Percentiles rank a stretch among this genome's conserved stretches.
Conservation (phyloP, 2,113 vertebrate species). For the Melospiza georgiana region DNA sequence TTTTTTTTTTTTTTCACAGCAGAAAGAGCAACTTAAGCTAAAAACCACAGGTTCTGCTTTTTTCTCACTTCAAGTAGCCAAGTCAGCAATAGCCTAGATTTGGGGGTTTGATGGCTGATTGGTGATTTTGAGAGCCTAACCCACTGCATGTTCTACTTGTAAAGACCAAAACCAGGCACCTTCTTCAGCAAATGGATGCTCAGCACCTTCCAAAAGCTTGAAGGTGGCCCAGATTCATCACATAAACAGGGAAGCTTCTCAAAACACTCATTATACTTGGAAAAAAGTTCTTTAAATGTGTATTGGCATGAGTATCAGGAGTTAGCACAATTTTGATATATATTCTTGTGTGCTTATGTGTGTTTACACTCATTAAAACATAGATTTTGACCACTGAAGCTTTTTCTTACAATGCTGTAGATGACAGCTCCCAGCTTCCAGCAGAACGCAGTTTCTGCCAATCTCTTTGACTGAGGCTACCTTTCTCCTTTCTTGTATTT, state of each 20-base stretch:
- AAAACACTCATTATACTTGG: neutral
- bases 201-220: neutral
- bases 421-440: neutral
- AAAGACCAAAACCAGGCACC: neutral
- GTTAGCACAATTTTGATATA: neutral
- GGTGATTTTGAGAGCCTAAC: neutral
- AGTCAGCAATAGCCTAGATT: neutral
- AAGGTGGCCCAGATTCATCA: neutral
- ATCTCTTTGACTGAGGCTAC: neutral
- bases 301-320: neutral
- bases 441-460: neutral
- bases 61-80: neutral
- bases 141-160: neutral
- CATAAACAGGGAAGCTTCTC: neutral
- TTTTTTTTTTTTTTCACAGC: neutral
- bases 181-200: neutral
- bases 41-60: neutral
- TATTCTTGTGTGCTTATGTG: neutral
- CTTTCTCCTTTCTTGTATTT: neutral
- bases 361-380: neutral
- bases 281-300: neutral
- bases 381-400: neutral
- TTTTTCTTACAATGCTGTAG: neutral
- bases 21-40: conserved; percentile 37
- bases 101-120: neutral